Percentiles rank a stretch among this genome's conserved stretches.
Evolutionary conservation across 2,888 invertebrate genomes (phyloP).

Genomic region (Sminthurinus aureus): DNA sequence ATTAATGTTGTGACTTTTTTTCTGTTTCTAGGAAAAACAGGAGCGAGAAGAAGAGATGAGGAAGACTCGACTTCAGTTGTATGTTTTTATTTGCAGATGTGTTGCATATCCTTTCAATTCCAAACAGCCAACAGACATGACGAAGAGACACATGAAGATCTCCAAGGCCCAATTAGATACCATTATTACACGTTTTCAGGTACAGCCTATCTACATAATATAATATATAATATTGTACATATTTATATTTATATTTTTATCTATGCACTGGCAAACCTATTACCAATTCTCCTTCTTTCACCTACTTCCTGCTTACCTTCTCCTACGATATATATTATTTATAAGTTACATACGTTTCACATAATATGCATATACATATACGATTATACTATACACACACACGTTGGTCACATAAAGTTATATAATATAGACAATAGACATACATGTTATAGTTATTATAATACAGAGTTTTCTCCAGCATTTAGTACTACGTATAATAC

Average conservation of each 20-base stretch:
- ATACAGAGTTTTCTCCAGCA: too few species aligned
- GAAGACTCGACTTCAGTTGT: conserved; percentile 91
- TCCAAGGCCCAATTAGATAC: conserved; percentile 95
- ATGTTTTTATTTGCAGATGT: conserved; percentile 97
- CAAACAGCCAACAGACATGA: conserved; percentile 99
- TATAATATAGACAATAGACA: too few species aligned
- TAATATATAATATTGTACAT: background rate
- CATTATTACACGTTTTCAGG: conserved; percentile 93
- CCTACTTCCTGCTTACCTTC: background rate
- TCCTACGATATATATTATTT: background rate
- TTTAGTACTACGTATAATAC: too few species aligned
- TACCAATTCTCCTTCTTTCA: conserved; percentile 66
- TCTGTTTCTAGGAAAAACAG: conserved; percentile 77
- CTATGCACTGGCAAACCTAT: background rate
- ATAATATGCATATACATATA: background rate
- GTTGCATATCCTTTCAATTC: conserved; percentile 99
- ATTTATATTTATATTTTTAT: too few species aligned
- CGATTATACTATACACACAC: background rate
- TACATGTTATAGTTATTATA: too few species aligned
- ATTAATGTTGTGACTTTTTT: background rate
- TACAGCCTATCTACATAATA: conserved; percentile 62
- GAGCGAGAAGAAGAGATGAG: conserved; percentile 97
- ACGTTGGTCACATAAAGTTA: too few species aligned
- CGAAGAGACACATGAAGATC: conserved; percentile 92
- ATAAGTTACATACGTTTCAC: background rate